A percentile compares a stretch with the other conserved stretches of the same genome.
phyloP scores from a whole-genome alignment of 2,888 invertebrate species.

The Drosophila borealis region DNA sequence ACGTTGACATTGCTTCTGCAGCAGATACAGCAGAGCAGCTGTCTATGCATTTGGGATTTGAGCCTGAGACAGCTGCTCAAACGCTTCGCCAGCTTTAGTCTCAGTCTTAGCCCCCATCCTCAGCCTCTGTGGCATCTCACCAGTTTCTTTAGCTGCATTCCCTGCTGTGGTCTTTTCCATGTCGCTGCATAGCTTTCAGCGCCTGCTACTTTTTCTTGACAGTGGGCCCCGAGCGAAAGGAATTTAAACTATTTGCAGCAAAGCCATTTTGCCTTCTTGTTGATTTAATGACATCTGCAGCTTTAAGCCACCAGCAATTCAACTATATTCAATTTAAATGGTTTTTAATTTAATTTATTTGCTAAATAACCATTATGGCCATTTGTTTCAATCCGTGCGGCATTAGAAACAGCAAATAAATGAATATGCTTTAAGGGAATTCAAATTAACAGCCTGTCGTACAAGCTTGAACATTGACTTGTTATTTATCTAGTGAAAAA shows the following conservation, averaged over 20 bases:
- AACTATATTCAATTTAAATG: conserved; percentile 41
- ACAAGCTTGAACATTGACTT: conserved; percentile 14
- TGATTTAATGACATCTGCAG: conserved; percentile 55
- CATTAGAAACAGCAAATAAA: conserved; percentile 28
- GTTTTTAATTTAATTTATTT: conserved; percentile 59
- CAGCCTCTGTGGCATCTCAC: neutral
- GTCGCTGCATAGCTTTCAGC: conserved; percentile 74
- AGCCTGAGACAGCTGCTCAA: conserved; percentile 66
- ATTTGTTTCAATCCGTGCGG: conserved; percentile 41
- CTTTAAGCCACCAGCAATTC: conserved; percentile 13
- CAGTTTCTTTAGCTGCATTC: conserved; percentile 33
- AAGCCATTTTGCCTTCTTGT: conserved; percentile 58
- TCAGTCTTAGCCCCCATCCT: neutral
- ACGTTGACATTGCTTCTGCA: conserved; percentile 41
- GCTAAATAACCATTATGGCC: conserved; percentile 36
- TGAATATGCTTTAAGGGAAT: conserved; percentile 20
- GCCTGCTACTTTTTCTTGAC: conserved; percentile 58
- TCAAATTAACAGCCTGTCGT: conserved; percentile 23
- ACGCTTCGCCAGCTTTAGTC: conserved; percentile 15
- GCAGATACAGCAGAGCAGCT: conserved; percentile 53
- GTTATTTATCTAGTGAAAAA: conserved; percentile 4
- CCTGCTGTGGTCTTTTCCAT: conserved; percentile 73
- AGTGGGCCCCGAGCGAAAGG: conserved; percentile 39
- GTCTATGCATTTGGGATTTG: conserved; percentile 77
- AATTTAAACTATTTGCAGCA: conserved; percentile 57